A percentile compares a stretch with the other conserved stretches of the same genome.
These are phyloP conservation scores for Stegophylla sp. DNA, from an alignment of 2,888 invertebrate species.

Conservation along the genomic window DNA sequence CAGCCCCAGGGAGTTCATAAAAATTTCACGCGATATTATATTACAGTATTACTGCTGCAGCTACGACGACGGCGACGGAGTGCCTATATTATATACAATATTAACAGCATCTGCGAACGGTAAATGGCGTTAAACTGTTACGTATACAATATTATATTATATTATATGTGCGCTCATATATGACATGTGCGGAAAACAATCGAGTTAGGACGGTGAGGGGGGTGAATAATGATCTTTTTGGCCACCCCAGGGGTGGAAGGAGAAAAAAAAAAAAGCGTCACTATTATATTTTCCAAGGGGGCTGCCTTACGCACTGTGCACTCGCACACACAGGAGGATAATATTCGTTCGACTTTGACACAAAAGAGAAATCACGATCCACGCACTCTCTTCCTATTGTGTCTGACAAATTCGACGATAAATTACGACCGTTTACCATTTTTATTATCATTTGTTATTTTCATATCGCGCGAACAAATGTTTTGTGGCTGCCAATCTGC, in stretches of 20 bases:
- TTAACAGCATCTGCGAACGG: not conserved
- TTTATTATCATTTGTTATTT: constrained; percentile 58
- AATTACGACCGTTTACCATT: constrained; percentile 58
- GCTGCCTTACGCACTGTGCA: not conserved
- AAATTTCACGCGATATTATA: constrained; percentile 37
- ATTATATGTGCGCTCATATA: not conserved
- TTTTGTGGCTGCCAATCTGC: constrained; percentile 49
- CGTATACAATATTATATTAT: constrained; percentile 15
- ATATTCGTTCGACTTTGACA: constrained; percentile 41
- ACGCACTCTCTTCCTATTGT: constrained; percentile 43
- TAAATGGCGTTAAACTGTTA: constrained; percentile 57
- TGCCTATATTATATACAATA: no score
- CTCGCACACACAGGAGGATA: not conserved
- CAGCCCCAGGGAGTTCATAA: constrained; percentile 40
- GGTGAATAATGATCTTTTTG: constrained; percentile 46
- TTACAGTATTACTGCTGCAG: no score
- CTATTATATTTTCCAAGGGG: constrained; percentile 54
- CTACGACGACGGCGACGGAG: not conserved
- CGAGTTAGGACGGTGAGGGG: not conserved
- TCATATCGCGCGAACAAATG: constrained; percentile 55
- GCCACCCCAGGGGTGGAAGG: constrained; percentile 36
- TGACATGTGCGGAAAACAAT: constrained; percentile 35
- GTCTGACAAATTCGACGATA: constrained; percentile 56
- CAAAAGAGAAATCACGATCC: constrained; percentile 52
- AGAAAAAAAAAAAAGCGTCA: constrained; percentile 50